Evolutionary conservation across 2,797 vertebrate genomes (phyloP), one percentile per base, ranked within the genome.

Genomic region (Sebastes hopkinsi): DNA sequence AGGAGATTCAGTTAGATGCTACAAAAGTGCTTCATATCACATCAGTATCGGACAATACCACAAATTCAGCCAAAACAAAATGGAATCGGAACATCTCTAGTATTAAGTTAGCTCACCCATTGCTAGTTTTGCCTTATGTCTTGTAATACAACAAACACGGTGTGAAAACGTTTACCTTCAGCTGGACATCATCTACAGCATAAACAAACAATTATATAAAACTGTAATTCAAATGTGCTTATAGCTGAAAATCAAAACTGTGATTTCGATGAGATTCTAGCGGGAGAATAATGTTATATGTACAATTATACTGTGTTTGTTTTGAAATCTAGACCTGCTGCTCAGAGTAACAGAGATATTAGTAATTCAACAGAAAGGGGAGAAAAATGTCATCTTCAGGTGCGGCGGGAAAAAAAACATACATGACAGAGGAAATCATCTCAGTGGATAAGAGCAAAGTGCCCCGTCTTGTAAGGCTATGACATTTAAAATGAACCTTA

Each of bases 401-500:
- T 69, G 38, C 11, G 61, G 60, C 23, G 5, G 67, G 74, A 32
- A 76, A 56, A 72, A 75, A 75, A 84, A 71, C 59, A 81, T n/a
- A 32, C 46, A 46, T 20, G 46, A 80, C 13, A 29, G 18, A 76
- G 66, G 72, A 65, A 66, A 67, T 67, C 5, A 64, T 60, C n/a
- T 58, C 3, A 2, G 29, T 58, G 58, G 67, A 78, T 67, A 72
- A 77, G 75, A 29, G 73, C 34, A 83, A 54, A 74, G n/a, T 32
- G 22, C 7, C 34, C 55, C 46, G 30, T 77, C 42, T 71, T 88
- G 14, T 81, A 27, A 83, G 64, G 67, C 61, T 16, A 55, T 68
- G 77, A 72, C 75, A 54, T 89, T 90, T 86, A 62, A 77, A 86
- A 81, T 81, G 27, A 85, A 77, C 64, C 71, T 55, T 79, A 81